Evolutionary conservation across 2,888 invertebrate genomes (phyloP).

Genomic region (Monopis laevigella): DNA sequence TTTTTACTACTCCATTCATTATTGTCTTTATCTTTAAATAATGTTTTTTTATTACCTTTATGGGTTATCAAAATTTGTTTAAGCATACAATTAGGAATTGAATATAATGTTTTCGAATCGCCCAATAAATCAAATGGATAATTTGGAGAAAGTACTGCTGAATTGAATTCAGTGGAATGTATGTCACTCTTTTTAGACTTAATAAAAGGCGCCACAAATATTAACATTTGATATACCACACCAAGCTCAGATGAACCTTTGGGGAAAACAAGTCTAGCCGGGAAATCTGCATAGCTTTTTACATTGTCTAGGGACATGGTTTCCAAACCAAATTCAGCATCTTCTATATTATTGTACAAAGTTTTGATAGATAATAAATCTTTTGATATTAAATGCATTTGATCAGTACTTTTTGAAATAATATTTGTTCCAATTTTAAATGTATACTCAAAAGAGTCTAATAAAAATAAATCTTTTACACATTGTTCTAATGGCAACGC

Average conservation of each 20-base stretch:
- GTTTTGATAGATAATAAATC: slow-evolving; percentile 69
- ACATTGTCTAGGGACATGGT: slow-evolving; percentile 54
- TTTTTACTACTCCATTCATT: slow-evolving; percentile 26
- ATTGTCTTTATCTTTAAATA: slow-evolving; percentile 26
- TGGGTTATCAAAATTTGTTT: slow-evolving; percentile 42
- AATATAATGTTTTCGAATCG: slow-evolving; percentile 47
- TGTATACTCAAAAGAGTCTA: slow-evolving; percentile 68
- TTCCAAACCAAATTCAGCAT: slow-evolving; percentile 63
- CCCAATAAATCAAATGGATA: slow-evolving; percentile 78
- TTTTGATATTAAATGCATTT: slow-evolving; percentile 67
- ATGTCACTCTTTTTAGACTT: slow-evolving; percentile 30
- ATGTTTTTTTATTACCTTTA: slow-evolving; percentile 25
- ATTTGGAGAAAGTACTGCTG: slow-evolving; percentile 58
- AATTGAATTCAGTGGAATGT: slow-evolving; percentile 56
- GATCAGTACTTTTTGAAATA: slow-evolving; percentile 70
- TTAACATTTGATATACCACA: slow-evolving; percentile 70
- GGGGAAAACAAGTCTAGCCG: slow-evolving; percentile 74
- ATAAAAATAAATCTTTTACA: slow-evolving; percentile 57
- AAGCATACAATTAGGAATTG: slow-evolving; percentile 42
- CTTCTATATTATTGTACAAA: slow-evolving; percentile 68
- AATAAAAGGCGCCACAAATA: slow-evolving; percentile 67
- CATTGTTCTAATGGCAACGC: slow-evolving; percentile 63
- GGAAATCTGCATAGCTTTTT: slow-evolving; percentile 70
- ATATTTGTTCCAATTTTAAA: slow-evolving; percentile 71
- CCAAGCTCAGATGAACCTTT: slow-evolving; percentile 75